Conservation (phyloP, 2,113 vertebrate genomes). For the Craseonycteris thonglongyai region DNA sequence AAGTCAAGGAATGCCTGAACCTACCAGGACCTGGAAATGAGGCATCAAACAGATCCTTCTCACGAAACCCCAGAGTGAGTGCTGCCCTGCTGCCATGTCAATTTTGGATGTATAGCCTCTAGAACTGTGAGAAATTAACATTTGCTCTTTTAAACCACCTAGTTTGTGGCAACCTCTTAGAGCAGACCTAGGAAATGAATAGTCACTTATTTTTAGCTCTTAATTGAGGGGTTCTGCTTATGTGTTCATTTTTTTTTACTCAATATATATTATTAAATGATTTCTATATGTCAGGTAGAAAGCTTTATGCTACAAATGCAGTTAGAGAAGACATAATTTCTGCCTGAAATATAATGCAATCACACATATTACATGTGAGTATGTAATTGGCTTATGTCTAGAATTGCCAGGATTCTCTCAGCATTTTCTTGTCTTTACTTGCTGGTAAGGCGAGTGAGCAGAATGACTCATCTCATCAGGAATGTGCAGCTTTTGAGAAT, state of each 20-base stretch:
- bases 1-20: neutral
- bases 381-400: neutral
- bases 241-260: neutral
- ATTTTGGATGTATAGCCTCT: neutral
- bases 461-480: neutral
- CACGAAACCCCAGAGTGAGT: neutral
- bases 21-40: neutral
- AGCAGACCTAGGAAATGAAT: neutral
- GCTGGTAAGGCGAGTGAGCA: neutral
- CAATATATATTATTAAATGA: neutral
- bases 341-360: neutral
- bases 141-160: neutral
- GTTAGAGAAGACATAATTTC: neutral
- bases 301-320: neutral
- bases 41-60: neutral
- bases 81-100: neutral
- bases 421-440: neutral
- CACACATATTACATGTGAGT: neutral
- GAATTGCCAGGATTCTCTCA: neutral
- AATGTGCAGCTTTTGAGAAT: neutral
- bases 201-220: neutral
- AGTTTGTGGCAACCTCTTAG: neutral
- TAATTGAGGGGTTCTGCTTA: neutral
- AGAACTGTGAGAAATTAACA: neutral
- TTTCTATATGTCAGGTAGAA: neutral